Evolutionary conservation across 2,113 vertebrate genomes (phyloP), one percentile per base, ranked within the genome.

Genomic region (Ictidomys tridecemlineatus): DNA sequence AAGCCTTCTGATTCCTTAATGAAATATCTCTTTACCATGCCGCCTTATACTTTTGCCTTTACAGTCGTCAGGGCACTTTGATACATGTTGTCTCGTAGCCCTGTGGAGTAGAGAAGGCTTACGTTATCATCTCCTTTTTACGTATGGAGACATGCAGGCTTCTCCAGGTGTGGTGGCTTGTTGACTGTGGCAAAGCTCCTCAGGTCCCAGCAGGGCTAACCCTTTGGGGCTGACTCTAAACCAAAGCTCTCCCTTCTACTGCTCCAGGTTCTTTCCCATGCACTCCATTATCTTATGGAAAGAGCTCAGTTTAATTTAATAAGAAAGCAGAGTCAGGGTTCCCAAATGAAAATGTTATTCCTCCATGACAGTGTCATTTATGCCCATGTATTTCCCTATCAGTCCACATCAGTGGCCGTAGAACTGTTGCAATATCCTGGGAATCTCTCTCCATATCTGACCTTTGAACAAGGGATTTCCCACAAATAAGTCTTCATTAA

Each of bases 391-490:
- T 67, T 76, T 76, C 56, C n/a, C 0, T 69, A 24, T 89, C 56
- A 79, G 45, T 69, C 63, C 39, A 58, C 17, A 39, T 69, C 74
- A 76, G 20, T 48, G 84, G 28, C 22, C 37, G 13, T 39, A 61
- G 34, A 80, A 77, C 48, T 85, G 13, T 61, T 18, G 22, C 53
- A 30, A 58, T 69, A 65, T 18, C 51, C 76, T 61, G 63, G 87
- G 39, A 92, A 30, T 69, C 4, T 69, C 3, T 85, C 10, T 77
- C 42, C 42, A 22, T 45, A 83, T 24, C 72, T 73, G 84, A 77
- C 69, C 77, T 82, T 72, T 34, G 30, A 67, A 32, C 17, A 20
- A 61, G 63, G 86, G 56, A 84, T 80, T 92, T 96, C 93, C 67
- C 51, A 88, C 69, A 91, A 17, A 6, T 61, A 80, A 72, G 28